A percentile compares a stretch with the other conserved stretches of the same genome.
These are phyloP conservation scores for Asteroscopus sphinx DNA, from an alignment of 2,888 invertebrate species.

Conservation along the genomic window DNA sequence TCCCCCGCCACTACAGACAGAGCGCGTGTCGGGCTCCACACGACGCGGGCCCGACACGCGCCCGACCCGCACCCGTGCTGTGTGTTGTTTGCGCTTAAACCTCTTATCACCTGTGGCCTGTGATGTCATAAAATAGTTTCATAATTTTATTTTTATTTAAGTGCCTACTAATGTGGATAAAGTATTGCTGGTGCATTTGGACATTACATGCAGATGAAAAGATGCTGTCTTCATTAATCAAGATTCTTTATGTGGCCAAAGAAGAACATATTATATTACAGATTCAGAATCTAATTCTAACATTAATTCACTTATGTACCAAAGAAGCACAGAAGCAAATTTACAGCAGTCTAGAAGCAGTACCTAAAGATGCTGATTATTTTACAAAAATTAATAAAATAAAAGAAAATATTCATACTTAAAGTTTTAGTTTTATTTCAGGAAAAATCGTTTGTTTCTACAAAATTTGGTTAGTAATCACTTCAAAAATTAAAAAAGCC, in stretches of 20 bases:
- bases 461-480: no score
- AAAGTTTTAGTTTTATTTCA: constrained; percentile 13
- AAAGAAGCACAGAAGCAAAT: constrained; percentile 69
- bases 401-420: constrained; percentile 59
- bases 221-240: constrained; percentile 74
- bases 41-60: no score
- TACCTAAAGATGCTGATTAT: constrained; percentile 62
- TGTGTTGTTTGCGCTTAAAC: no score
- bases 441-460: no score
- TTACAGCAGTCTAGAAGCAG: constrained; percentile 60
- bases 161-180: constrained; percentile 80
- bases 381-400: constrained; percentile 67
- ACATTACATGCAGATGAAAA: constrained; percentile 70
- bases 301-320: constrained; percentile 70
- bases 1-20: no score
- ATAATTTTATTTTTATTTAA: constrained; percentile 60
- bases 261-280: constrained; percentile 62
- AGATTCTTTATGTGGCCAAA: constrained; percentile 73
- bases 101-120: no score
- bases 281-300: constrained; percentile 70
- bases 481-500: no score
- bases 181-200: constrained; percentile 82
- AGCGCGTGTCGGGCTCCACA: no score
- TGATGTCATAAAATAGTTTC: background rate
- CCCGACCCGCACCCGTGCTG: no score